Base-by-base conservation (phyloP, 2,888 invertebrate species). In the Limnephilus marmoratus region DNA sequence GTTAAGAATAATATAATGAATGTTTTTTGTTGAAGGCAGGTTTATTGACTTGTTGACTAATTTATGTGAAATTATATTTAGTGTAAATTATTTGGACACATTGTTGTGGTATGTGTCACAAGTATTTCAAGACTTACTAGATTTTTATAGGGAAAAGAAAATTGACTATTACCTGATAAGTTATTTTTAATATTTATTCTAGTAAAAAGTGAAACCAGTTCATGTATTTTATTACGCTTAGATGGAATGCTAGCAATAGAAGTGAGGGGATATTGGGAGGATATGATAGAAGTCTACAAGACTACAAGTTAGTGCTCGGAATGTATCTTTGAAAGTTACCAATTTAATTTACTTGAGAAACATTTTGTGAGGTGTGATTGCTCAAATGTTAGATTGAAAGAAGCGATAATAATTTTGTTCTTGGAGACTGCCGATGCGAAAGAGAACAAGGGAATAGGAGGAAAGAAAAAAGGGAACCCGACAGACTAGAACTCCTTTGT, bases 91-190 rank as follows among this genome's bases (percentile, higher is more conserved):
- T 68, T 68, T 24, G 24, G 68, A 68, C 24, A 68, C 68, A 68
- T n/a, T 7, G 13, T 49, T n/a, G 68, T 68, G 24, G 68, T 68
- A 68, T 68, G 68, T 68, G 68, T 24, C n/a, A 68, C 24, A 68
- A 68, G n/a, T 68, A 68, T 68, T 68, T 68, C 68, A 68, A 68
- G 68, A 68, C 68, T 68, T 68, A 68, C n/a, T 68, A 68, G 68
- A 68, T 7, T 24, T 37, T 37, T 68, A 68, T 9, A 68, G n/a
- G 68, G 24, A 68, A 9, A 9, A 68, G 9, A 68, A 68, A 24
- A 18, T 7, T 24, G 24, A 24, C n/a, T 68, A n/a, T 68, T n/a
- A n/a, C 24, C 24, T 24, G 24, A 24, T 68, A 68, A 68, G 68
- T 68, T 68, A 68, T 68, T 68, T 68, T 68, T 68, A 68, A 68